Evolutionary conservation across 2,113 vertebrate species (phyloP), one percentile per base, ranked within the genome.

Genomic region (Solea solea): DNA sequence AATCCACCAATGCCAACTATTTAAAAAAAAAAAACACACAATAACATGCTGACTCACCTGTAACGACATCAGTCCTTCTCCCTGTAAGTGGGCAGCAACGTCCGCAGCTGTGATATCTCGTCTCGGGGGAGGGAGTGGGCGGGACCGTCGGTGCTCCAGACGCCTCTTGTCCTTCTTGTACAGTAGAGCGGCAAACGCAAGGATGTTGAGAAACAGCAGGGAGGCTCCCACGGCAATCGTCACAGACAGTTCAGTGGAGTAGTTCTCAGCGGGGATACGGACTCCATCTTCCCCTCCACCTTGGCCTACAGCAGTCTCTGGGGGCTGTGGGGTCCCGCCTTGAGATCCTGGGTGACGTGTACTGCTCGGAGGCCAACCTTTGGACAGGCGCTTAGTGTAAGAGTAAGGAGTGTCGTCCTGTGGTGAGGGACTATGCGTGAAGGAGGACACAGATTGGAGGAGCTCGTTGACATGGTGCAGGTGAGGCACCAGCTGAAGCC

Each of bases 201-300:
- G 86, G 87, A 98, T 98, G 86, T 99, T 99, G 0, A 99, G 94
- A 83, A 99, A 98, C 4, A 99, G 90, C 48, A 99, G 79, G 0
- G 97, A 98, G 0, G 97, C 97, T 1, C 97, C 97, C 45, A 98
- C 97, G 0, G 97, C 97, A 34, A 99, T 98, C n/a, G 97, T 99
- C 66, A 99, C 97, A 0, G 97, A 98, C 39, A 99, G 85, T 54
- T 99, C 97, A 0, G 97, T 98, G 9, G 97, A 98, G 69, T 98
- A 99, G 84, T 98, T 97, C 50, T 96, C 85, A 9, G 91, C 93
- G 10, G 85, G 85, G 45, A 86, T 78, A 5, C 74, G 90, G 8
- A 84, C 86, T 3, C 80, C 86, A 7, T 68, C 79, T 58, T 87
- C 88, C 11, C 7, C 86, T 25, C 75, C 89, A 3, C 68, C 90